Evolutionary conservation across 2,113 vertebrate species (phyloP).

Genomic region (Pteruthius melanotis): DNA sequence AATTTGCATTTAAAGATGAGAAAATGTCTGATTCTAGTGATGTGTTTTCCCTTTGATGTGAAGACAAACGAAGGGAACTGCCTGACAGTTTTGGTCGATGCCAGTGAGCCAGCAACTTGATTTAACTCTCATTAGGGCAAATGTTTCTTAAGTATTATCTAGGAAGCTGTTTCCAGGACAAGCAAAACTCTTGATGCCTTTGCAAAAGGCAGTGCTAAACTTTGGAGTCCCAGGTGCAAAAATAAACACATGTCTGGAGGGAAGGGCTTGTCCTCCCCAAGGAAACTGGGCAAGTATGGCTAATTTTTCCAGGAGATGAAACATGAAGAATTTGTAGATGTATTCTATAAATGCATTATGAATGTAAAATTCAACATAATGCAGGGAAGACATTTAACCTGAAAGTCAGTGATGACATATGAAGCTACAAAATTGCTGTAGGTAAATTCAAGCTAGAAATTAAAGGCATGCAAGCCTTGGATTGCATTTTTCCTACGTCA

Average conservation of each 20-base stretch:
- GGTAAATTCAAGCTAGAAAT: not conserved
- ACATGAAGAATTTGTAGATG: not conserved
- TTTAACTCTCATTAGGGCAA: not conserved
- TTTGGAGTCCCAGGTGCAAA: not conserved
- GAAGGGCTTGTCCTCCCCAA: not conserved
- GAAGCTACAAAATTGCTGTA: not conserved
- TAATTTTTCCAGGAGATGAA: not conserved
- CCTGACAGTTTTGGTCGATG: not conserved
- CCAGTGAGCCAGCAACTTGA: not conserved
- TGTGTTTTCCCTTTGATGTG: not conserved
- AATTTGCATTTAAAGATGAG: not conserved
- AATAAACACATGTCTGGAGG: not conserved
- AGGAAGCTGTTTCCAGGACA: not conserved
- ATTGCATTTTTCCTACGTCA: not conserved
- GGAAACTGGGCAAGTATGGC: not conserved
- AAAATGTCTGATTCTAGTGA: not conserved
- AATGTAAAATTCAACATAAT: not conserved
- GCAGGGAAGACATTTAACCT: not conserved
- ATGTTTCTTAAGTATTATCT: not conserved
- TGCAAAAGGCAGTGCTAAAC: not conserved
- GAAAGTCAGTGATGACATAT: not conserved
- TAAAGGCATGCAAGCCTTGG: fast-evolving
- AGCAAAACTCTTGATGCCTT: not conserved
- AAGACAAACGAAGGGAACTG: not conserved
- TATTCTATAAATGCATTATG: not conserved